These are phyloP conservation scores for Acanthopleura granulata DNA, from an alignment of 2,888 invertebrate species.

Conservation along the genomic window DNA sequence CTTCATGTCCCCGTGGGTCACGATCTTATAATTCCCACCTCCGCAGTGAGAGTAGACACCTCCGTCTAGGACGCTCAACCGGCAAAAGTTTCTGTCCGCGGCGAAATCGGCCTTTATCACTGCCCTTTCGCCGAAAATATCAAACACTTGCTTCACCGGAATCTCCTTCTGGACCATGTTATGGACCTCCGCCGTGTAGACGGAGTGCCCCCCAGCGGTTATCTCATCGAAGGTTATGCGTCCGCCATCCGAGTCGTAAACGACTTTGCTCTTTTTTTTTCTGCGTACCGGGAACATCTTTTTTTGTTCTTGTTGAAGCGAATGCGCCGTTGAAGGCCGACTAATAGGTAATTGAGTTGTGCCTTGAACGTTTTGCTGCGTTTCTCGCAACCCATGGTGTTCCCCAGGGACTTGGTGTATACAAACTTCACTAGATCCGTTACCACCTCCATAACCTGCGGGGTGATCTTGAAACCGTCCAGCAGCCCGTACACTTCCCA, in stretches of 20 bases:
- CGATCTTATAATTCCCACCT: not conserved
- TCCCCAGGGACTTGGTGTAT: not conserved
- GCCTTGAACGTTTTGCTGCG: not conserved
- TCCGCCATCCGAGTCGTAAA: conserved; percentile 4
- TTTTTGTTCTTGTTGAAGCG: not conserved
- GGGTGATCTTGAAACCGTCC: not conserved
- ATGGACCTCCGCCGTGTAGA: not conserved
- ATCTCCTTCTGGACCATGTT: not conserved
- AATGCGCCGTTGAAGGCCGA: not conserved
- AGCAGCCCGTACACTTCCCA: not conserved
- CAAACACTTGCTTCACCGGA: not conserved
- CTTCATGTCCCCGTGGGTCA: not conserved
- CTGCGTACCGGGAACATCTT: not conserved
- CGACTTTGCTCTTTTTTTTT: not conserved
- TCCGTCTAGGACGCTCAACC: not conserved
- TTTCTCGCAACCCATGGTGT: not conserved
- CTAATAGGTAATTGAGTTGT: not conserved
- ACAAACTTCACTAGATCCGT: not conserved
- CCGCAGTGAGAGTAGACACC: not conserved
- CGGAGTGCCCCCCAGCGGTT: not conserved
- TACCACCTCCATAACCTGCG: not conserved
- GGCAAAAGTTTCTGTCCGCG: not conserved
- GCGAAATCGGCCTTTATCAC: not conserved
- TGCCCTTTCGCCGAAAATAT: not conserved
- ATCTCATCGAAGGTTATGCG: not conserved